Base-by-base conservation (phyloP, 2,797 vertebrate species). In the Cottoperca gobio region DNA sequence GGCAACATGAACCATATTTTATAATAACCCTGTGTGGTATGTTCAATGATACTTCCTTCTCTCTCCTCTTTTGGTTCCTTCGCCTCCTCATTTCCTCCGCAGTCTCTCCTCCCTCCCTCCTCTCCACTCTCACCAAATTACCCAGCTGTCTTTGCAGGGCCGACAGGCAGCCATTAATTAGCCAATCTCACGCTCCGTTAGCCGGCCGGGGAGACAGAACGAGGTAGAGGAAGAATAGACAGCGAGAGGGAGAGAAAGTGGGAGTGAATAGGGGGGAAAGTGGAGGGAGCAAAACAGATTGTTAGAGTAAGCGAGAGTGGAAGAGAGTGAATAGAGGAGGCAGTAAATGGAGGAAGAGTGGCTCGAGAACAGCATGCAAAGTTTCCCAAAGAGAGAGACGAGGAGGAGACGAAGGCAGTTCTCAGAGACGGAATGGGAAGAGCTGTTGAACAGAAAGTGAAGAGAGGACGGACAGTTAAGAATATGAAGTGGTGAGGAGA, bases 171-270 rank as follows among this genome's bases (percentile, higher is more conserved):
- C 91, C 90, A 87, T 92, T 93, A 93, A 93, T 93, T 93, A 93
- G 91, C 86, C 88, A 92, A 93, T 93, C 92, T 92, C 89, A 93
- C 84, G 92, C 89, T 92, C 92, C 75, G 91, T 92, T 93, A 90
- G 88, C 80, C 82, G 74, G 86, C 68, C 62, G 80, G 23, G 76
- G 84, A 90, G 89, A 88, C 81, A 73, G 91, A 89, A 82, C 77
- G 77, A 84, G 89, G 86, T 82, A 71, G 84, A 72, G 87, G 33
- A 81, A 91, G 83, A 88, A 90, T 86, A 88, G 84, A 39, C 33
- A 7, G 33, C 9, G 76, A 75, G 72, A 64, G 72, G 74, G 42
- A 50, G 60, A 76, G 66, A 65, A 59, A 60, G 66, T 40, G 73
- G 78, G 80, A 86, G 84, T 79, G 88, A 86, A 83, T 74, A 48